Evolutionary conservation across 2,888 invertebrate genomes (phyloP).

Genomic region (Teleogryllus oceanicus): DNA sequence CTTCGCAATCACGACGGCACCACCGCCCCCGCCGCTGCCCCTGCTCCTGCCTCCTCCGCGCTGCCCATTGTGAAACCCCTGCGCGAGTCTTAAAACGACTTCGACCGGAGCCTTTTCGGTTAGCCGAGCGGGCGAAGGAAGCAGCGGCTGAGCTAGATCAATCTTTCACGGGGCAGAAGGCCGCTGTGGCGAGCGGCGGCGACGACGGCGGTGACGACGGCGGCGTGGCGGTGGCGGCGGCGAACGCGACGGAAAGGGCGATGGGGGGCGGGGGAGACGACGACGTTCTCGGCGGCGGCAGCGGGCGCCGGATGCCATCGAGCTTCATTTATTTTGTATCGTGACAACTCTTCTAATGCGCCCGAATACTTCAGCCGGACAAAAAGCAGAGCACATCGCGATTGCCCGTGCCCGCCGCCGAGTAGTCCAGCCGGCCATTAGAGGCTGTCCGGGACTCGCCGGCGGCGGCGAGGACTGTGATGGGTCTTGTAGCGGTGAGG

Average conservation of each 20-base stretch:
- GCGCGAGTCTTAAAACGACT: too few species aligned
- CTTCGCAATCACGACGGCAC: too few species aligned
- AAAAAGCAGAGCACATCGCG: slow-evolving; percentile 10
- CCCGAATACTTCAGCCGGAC: slow-evolving; percentile 9
- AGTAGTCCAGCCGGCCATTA: background rate
- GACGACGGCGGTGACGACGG: background rate
- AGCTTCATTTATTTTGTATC: slow-evolving; percentile 8
- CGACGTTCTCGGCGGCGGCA: background rate
- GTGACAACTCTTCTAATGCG: slow-evolving; percentile 7
- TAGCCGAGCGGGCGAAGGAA: too few species aligned
- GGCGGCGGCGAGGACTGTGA: background rate
- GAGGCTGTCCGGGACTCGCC: background rate
- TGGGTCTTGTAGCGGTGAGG: too few species aligned
- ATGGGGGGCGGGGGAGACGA: background rate
- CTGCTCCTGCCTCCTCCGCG: too few species aligned
- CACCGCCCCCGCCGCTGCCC: too few species aligned
- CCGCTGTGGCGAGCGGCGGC: too few species aligned
- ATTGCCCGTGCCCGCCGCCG: background rate
- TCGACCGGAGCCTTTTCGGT: too few species aligned
- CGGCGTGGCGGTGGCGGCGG: background rate
- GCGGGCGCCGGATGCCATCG: background rate
- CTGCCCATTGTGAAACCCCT: too few species aligned
- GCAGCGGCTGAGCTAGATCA: too few species aligned
- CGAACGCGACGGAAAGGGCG: background rate
- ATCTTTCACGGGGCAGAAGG: too few species aligned